These are phyloP conservation scores for Coptodon bakossiorum DNA, from an alignment of 2,113 vertebrate species.

Conservation along the genomic window DNA sequence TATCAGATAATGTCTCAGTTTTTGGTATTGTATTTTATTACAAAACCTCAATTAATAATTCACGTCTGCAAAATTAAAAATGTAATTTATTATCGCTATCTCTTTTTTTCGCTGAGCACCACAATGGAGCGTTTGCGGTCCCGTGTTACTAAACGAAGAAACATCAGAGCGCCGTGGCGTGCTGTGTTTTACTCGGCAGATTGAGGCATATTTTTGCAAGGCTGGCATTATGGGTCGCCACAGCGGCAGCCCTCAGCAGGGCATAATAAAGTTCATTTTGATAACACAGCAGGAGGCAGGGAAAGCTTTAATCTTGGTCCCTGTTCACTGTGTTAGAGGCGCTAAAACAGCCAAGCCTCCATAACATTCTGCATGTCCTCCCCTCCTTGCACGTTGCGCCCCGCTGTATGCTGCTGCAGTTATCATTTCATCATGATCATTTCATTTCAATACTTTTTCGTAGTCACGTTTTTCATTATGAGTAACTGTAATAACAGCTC, in stretches of 20 bases:
- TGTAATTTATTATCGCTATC: not conserved
- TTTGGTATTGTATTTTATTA: not conserved
- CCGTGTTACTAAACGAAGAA: not conserved
- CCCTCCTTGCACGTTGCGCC: not conserved
- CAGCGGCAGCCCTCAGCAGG: constrained; percentile 42
- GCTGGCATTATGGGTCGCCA: constrained; percentile 34
- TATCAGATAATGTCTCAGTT: not conserved
- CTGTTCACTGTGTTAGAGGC: constrained; percentile 4
- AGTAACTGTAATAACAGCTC: not conserved
- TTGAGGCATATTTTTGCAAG: constrained; percentile 35
- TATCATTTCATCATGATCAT: not conserved
- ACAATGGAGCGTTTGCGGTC: not conserved
- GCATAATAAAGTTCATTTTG: constrained; percentile 60
- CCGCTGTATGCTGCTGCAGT: not conserved
- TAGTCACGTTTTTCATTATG: not conserved
- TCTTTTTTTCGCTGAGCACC: not conserved
- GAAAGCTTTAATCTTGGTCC: constrained; percentile 49
- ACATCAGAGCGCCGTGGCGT: not conserved
- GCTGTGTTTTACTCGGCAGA: constrained; percentile 1
- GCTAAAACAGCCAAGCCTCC: constrained; percentile 6
- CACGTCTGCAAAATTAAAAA: constrained; percentile 23
- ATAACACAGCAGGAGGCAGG: constrained; percentile 47
- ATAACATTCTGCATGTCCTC: not conserved
- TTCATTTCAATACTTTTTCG: not conserved
- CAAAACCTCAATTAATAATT: constrained; percentile 8